These are phyloP conservation scores for Buathra laborator DNA, from an alignment of 2,888 invertebrate species.

Conservation along the genomic window DNA sequence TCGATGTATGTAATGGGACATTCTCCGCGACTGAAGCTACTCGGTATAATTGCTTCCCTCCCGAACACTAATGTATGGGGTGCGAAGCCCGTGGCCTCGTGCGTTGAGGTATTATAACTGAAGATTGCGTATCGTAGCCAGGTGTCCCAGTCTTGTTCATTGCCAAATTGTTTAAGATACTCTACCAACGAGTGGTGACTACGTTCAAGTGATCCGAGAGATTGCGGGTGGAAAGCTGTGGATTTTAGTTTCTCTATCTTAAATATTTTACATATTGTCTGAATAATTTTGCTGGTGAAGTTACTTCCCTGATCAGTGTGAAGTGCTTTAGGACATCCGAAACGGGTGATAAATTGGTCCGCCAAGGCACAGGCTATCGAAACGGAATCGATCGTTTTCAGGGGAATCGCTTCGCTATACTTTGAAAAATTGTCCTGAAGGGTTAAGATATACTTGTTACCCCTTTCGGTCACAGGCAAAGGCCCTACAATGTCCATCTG, in stretches of 20 bases:
- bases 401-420: slow-evolving; percentile 58
- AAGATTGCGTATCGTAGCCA: slow-evolving; percentile 7
- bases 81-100: slow-evolving; percentile 1
- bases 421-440: slow-evolving; percentile 62
- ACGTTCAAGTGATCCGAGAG: slow-evolving; percentile 13
- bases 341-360: slow-evolving; percentile 54
- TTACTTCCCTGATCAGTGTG: slow-evolving; percentile 62
- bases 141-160: slow-evolving; percentile 4
- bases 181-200: slow-evolving; percentile 15
- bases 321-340: slow-evolving; percentile 49
- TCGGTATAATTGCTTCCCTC: not conserved
- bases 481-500: slow-evolving; percentile 72
- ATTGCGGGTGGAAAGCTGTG: slow-evolving; percentile 7
- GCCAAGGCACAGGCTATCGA: slow-evolving; percentile 52
- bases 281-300: slow-evolving; percentile 55
- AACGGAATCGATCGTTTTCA: slow-evolving; percentile 29
- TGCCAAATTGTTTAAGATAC: slow-evolving; percentile 16
- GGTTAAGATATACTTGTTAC: slow-evolving; percentile 53
- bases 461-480: slow-evolving; percentile 50
- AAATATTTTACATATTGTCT: slow-evolving; percentile 4
- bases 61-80: slow-evolving; percentile 6
- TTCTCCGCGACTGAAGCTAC: not conserved
- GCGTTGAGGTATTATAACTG: slow-evolving; percentile 4
- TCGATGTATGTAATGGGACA: not conserved
- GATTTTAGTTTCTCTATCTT: slow-evolving; percentile 9